These are phyloP conservation scores for Proales similis DNA, from an alignment of 1,140 invertebrate species.

Conservation along the genomic window DNA sequence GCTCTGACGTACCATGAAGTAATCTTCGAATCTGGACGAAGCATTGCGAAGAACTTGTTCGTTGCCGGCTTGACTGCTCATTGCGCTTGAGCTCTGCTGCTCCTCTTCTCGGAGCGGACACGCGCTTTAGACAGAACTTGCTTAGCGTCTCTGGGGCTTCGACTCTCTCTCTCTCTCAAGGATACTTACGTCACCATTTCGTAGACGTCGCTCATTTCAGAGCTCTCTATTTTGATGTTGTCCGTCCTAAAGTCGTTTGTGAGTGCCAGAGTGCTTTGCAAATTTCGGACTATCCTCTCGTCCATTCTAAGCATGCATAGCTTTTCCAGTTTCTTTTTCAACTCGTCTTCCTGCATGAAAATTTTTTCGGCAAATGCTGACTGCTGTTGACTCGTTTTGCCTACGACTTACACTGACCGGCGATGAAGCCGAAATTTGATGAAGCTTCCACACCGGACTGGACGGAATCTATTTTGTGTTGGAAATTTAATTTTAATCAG, in stretches of 20 bases:
- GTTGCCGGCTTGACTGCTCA: neutral
- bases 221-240: too few species aligned
- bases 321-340: constrained; percentile 16
- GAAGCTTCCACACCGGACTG: neutral
- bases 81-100: constrained; percentile 3
- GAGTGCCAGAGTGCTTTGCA: too few species aligned
- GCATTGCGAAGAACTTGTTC: constrained; percentile 9
- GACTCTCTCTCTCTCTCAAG: too few species aligned
- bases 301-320: constrained; percentile 16
- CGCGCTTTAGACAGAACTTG: constrained; percentile 12
- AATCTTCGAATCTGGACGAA: constrained; percentile 6
- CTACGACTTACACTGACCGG: too few species aligned
- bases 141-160: too few species aligned
- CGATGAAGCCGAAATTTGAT: constrained; percentile 12
- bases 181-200: too few species aligned
- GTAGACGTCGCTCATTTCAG: too few species aligned
- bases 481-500: neutral
- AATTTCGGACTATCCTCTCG: constrained; percentile 2
- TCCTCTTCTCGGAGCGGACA: constrained; percentile 24
- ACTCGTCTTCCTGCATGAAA: neutral
- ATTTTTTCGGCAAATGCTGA: too few species aligned
- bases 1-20: constrained; percentile 18
- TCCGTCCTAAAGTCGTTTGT: too few species aligned
- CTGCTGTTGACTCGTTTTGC: too few species aligned
- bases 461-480: neutral